phyloP scores from a whole-genome alignment of 2,113 vertebrate species.

The Dromaius novaehollandiae region DNA sequence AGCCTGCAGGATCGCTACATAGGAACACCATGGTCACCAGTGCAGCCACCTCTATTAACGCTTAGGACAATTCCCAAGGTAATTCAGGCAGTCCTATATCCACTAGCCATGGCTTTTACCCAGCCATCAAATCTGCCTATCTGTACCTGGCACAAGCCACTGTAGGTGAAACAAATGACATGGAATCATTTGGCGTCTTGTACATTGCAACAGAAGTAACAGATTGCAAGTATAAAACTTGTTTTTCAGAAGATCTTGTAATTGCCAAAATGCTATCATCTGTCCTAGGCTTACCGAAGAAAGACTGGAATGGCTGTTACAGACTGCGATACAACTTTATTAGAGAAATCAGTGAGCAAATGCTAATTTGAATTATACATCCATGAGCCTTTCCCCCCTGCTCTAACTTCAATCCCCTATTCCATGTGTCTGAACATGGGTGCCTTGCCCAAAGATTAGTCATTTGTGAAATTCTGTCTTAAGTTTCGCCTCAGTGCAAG shows the following conservation, averaged over 20 bases:
- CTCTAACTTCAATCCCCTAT: neutral
- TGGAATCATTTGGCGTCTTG: neutral
- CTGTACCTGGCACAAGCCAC: neutral
- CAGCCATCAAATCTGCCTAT: neutral
- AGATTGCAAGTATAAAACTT: neutral
- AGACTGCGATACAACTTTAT: neutral
- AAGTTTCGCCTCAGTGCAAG: neutral
- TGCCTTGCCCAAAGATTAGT: neutral
- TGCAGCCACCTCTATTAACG: neutral
- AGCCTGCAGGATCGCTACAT: neutral
- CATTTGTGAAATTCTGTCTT: neutral
- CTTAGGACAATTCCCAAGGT: neutral
- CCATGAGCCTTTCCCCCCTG: neutral
- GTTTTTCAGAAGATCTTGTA: neutral
- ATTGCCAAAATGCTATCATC: constrained; percentile 12
- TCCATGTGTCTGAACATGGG: fast-evolving
- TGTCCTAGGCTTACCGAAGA: neutral
- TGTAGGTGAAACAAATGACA: neutral
- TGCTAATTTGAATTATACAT: neutral
- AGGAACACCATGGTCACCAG: neutral
- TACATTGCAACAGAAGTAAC: neutral
- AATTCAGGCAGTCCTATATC: neutral
- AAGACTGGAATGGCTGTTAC: neutral
- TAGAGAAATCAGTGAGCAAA: neutral
- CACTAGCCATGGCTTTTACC: neutral